Percentiles rank a stretch among this genome's conserved stretches.
phyloP scores from a whole-genome alignment of 2,888 invertebrate species.

The Sinodicranocentrus sp. region DNA sequence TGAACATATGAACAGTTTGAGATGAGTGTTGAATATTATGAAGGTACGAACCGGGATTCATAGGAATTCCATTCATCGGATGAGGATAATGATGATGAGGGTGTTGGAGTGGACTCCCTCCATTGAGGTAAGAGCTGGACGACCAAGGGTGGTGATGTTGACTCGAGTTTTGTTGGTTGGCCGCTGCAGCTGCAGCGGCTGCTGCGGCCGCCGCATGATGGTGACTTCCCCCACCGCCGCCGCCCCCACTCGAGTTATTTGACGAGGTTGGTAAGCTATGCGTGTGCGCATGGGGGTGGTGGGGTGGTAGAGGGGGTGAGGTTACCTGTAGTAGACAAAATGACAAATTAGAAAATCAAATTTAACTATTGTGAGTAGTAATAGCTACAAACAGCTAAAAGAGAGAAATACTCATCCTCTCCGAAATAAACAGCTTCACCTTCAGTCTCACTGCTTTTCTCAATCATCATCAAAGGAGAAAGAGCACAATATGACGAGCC shows the following conservation, averaged over 20 bases:
- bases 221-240: conserved; percentile 82
- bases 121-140: conserved; percentile 76
- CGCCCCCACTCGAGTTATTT: conserved; percentile 80
- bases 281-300: conserved; percentile 78
- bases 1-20: neutral
- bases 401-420: too few species aligned
- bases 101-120: conserved; percentile 76
- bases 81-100: conserved; percentile 76
- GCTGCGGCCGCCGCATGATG: conserved; percentile 74
- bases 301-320: conserved; percentile 70
- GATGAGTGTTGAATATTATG: neutral
- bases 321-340: conserved; percentile 56
- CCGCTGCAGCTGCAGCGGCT: conserved; percentile 83
- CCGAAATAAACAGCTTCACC: too few species aligned
- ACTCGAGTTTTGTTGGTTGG: conserved; percentile 82
- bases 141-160: conserved; percentile 82
- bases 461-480: conserved; percentile 3
- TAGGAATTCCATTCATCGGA: conserved; percentile 76
- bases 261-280: conserved; percentile 85
- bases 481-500: conserved; percentile 29
- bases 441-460: neutral
- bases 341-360: conserved; percentile 6
- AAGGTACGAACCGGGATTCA: conserved; percentile 72
- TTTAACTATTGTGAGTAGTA: too few species aligned
- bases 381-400: neutral